These are phyloP conservation scores for Melieria omissa DNA, from an alignment of 2,888 invertebrate genomes.

Conservation along the genomic window DNA sequence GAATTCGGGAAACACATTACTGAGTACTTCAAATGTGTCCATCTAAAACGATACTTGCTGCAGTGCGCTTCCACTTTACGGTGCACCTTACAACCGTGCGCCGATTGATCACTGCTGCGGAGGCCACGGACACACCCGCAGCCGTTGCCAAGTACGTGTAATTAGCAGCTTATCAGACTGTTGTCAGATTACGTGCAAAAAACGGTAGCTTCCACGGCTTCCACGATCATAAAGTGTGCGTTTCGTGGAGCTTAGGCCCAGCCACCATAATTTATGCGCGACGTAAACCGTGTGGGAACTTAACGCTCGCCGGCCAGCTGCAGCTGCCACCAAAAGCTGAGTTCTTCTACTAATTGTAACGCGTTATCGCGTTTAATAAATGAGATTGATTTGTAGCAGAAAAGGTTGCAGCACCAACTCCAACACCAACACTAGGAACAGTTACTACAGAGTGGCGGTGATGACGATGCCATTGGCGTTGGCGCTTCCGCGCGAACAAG, in stretches of 20 bases:
- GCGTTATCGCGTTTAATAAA: slow-evolving; percentile 41
- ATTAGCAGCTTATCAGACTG: slow-evolving; percentile 29
- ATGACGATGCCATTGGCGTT: not conserved
- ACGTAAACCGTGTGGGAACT: slow-evolving; percentile 38
- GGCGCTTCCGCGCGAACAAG: not conserved
- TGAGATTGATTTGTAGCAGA: slow-evolving; percentile 58
- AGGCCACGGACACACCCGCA: no score
- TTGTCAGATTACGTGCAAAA: slow-evolving; percentile 30
- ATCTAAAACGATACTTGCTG: no score
- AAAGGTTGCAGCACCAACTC: not conserved
- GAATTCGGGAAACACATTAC: no score
- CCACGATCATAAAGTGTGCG: slow-evolving; percentile 43
- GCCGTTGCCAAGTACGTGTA: slow-evolving; percentile 29
- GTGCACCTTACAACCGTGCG: no score
- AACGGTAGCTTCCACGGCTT: slow-evolving; percentile 42
- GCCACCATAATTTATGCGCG: slow-evolving; percentile 36
- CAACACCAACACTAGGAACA: not conserved
- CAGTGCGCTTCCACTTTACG: no score
- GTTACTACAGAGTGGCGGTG: not conserved
- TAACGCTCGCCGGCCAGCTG: slow-evolving; percentile 16
- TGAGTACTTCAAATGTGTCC: no score
- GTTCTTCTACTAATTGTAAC: slow-evolving; percentile 33
- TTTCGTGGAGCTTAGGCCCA: slow-evolving; percentile 43
- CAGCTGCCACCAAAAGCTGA: slow-evolving; percentile 36
- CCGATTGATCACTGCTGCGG: no score